Conservation (phyloP, 64 coral and sea anemone genomes). For the Pocillopora damicornis region DNA sequence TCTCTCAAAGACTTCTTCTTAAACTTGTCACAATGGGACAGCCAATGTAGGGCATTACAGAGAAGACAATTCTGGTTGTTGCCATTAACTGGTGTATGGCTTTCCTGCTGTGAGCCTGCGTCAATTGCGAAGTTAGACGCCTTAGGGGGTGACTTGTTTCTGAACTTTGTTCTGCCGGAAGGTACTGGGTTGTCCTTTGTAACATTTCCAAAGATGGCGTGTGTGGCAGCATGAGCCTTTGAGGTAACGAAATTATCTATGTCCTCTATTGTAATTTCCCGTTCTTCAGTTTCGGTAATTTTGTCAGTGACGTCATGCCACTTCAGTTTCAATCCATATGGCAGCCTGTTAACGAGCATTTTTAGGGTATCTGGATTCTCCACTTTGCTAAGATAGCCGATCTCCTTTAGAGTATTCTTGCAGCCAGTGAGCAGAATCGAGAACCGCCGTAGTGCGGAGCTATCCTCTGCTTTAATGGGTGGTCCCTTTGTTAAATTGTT, state of each 20-base stretch:
- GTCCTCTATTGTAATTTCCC: slow-evolving; percentile 38
- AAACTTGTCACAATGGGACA: slow-evolving; percentile 40
- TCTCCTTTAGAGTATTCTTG: slow-evolving; percentile 36
- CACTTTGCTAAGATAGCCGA: slow-evolving; percentile 38
- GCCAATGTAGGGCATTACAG: slow-evolving; percentile 37
- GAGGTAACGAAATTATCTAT: slow-evolving; percentile 6
- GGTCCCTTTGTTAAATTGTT: slow-evolving; percentile 40
- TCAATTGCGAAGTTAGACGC: not conserved
- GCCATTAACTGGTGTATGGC: not conserved
- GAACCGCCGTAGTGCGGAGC: slow-evolving; percentile 40
- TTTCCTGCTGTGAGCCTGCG: not conserved
- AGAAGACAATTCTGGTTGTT: slow-evolving; percentile 13
- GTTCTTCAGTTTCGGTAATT: not conserved
- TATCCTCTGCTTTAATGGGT: slow-evolving; percentile 41
- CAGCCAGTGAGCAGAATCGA: slow-evolving; percentile 37
- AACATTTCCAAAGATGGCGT: slow-evolving; percentile 50
- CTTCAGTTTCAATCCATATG: slow-evolving; percentile 17
- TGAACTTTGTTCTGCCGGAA: not conserved
- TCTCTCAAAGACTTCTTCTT: slow-evolving; percentile 37
- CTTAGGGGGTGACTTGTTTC: not conserved
- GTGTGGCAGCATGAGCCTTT: slow-evolving; percentile 39
- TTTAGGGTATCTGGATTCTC: slow-evolving; percentile 58
- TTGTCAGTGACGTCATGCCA: slow-evolving; percentile 51
- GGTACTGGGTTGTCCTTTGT: slow-evolving; percentile 7
- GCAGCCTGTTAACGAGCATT: slow-evolving; percentile 39